Percentiles rank a stretch among this genome's conserved stretches.
These are phyloP conservation scores for Oasisia sp. DNA, from an alignment of 2,888 invertebrate species.

Conservation along the genomic window DNA sequence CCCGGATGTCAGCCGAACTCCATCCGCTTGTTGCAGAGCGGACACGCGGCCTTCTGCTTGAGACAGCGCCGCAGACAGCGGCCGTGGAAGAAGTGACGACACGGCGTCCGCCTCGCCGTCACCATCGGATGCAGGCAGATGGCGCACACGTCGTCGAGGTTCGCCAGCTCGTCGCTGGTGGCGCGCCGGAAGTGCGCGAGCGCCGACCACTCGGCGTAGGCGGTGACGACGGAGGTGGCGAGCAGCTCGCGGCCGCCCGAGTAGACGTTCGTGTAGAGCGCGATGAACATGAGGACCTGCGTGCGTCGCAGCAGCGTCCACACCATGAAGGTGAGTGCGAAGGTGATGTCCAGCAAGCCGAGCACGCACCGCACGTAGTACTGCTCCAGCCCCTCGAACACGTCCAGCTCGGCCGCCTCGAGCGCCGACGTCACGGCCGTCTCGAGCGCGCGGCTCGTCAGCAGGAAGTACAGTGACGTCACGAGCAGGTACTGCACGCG, in stretches of 20 bases:
- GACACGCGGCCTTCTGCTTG: conserved; percentile 30
- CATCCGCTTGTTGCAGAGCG: conserved; percentile 28
- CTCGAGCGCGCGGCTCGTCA: conserved; percentile 13
- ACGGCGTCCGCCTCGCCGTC: conserved; percentile 32
- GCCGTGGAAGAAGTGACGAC: conserved; percentile 35
- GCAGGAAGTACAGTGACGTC: conserved; percentile 26
- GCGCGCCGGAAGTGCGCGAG: conserved; percentile 33
- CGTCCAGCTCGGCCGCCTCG: conserved; percentile 27
- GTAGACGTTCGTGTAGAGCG: conserved; percentile 36
- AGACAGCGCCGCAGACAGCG: conserved; percentile 33
- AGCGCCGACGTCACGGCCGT: conserved; percentile 17
- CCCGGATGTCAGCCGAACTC: not conserved
- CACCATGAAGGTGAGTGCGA: conserved; percentile 29
- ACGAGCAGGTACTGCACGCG: not conserved
- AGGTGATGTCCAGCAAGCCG: conserved; percentile 25
- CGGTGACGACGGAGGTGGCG: conserved; percentile 19
- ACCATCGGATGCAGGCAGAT: conserved; percentile 33
- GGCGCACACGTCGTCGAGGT: conserved; percentile 35
- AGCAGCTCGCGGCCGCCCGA: conserved; percentile 27
- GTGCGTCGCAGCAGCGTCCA: conserved; percentile 29
- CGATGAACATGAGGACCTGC: conserved; percentile 34
- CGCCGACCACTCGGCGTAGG: conserved; percentile 31
- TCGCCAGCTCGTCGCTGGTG: conserved; percentile 25
- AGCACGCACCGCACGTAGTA: conserved; percentile 32
- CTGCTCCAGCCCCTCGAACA: conserved; percentile 35